Percentiles rank a stretch among this genome's conserved stretches.
Conservation (phyloP, 37 sponge, comb jelly and placozoan genomes). For the Halisarca cf. caerulea region DNA sequence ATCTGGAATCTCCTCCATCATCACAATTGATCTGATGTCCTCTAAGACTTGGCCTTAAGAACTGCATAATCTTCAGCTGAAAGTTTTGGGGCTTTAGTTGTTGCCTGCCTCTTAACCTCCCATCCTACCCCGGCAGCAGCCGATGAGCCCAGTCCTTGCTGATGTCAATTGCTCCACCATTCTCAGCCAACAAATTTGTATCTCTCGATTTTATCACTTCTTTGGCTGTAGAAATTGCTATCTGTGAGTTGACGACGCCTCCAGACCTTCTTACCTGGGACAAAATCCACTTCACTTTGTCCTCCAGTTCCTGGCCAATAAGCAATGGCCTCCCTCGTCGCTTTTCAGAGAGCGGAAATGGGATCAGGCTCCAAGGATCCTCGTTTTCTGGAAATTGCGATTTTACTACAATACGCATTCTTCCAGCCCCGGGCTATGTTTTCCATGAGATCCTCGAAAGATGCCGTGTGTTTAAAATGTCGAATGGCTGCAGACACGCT, state of each 20-base stretch:
- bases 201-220: background rate
- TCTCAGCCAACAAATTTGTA: background rate
- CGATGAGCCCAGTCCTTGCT: conserved; percentile 13
- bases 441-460: no score
- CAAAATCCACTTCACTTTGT: background rate
- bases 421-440: no score
- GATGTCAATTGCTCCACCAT: background rate
- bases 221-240: background rate
- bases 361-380: no score
- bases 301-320: conserved; percentile 1
- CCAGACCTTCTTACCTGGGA: background rate
- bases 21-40: no score
- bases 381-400: no score
- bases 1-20: no score
- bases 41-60: no score
- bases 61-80: no score
- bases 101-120: background rate
- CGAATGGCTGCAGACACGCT: no score
- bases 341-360: conserved; percentile 8
- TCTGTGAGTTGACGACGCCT: background rate
- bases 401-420: no score
- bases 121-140: background rate
- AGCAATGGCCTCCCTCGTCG: background rate
- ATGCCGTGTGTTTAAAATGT: no score
- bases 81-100: background rate